Base-by-base conservation (phyloP, 2,113 vertebrate genomes). In the Limnothrissa miodon region DNA sequence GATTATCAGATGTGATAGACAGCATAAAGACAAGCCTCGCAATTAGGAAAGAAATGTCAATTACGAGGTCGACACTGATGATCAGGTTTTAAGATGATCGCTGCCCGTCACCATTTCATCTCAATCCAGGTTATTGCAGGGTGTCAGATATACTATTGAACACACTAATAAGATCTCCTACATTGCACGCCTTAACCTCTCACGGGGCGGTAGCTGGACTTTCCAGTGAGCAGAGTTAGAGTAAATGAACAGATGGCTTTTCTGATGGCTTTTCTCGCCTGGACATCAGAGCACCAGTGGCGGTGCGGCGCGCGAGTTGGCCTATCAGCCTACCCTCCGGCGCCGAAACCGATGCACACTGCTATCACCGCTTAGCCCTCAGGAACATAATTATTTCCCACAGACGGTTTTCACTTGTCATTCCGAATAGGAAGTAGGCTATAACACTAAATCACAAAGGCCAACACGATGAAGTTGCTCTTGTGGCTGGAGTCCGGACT, bases 1-100 rank as follows among this genome's bases (percentile, higher is more conserved):
- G 56, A 59, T 80, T 56, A 80, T 74, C 10, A 83, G 80, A n/a
- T 45, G 79, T 83, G 66, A 74, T 74, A 39, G 4, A 74, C 66
- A 17, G 29, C 10, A 33, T 33, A 29, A 66, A 66, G 9, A 11
- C 59, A 25, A 25, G n/a, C 36, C 36, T 39, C 15, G 66, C 29
- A 36, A 36, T 19, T 36, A 74, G 11, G 15, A 10, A 17, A 17
- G 66, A 36, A 2, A 10, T 36, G 5, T 29, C 33, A 36, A 33
- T 39, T 33, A 39, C n/a, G n/a, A 11, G 29, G 11, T 29, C 29
- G 29, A 11, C 10, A 19, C 33, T 1, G 10, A 74, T 74, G 66
- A 36, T 74, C 66, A 56, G 53, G 53, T 17, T 10, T 66, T 66
- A 29, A 36, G 66, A 17, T 74, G 59, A 29, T 33, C 66, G 5